Evolutionary conservation across 2,888 invertebrate genomes (phyloP).

Genomic region (Leucania comma): DNA sequence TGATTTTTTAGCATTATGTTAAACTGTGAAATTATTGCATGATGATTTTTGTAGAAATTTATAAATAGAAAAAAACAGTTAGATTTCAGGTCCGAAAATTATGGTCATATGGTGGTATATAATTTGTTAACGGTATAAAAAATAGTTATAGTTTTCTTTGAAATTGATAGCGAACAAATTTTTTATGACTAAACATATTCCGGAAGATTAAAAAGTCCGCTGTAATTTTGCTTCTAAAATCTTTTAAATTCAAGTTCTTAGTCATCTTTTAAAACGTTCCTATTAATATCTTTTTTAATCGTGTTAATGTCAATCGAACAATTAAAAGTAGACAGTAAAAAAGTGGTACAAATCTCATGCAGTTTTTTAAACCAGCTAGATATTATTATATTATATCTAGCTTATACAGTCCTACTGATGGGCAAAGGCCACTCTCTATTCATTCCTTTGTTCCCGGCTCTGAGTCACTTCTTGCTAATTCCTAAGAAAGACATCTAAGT

Average conservation of each 20-base stretch:
- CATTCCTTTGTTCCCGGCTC: too few relatives aligned
- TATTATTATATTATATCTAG: too few relatives aligned
- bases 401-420: too few relatives aligned
- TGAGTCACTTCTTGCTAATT: too few relatives aligned
- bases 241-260: neutral
- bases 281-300: too few relatives aligned
- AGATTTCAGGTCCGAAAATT: too few relatives aligned
- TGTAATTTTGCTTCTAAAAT: neutral
- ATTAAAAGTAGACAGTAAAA: neutral
- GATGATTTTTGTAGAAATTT: neutral
- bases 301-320: neutral
- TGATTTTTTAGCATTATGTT: neutral
- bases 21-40: neutral
- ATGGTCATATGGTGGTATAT: too few relatives aligned
- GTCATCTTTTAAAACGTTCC: neutral
- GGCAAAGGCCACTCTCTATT: too few relatives aligned
- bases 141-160: neutral
- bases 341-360: neutral
- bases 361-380: too few relatives aligned
- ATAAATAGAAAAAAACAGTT: too few relatives aligned
- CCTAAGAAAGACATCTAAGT: too few relatives aligned
- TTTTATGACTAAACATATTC: neutral
- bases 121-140: too few relatives aligned
- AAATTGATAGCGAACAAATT: neutral
- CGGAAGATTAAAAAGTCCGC: neutral